Evolutionary conservation across 2,797 vertebrate species (phyloP).

Genomic region (Sebastes hubbsi): DNA sequence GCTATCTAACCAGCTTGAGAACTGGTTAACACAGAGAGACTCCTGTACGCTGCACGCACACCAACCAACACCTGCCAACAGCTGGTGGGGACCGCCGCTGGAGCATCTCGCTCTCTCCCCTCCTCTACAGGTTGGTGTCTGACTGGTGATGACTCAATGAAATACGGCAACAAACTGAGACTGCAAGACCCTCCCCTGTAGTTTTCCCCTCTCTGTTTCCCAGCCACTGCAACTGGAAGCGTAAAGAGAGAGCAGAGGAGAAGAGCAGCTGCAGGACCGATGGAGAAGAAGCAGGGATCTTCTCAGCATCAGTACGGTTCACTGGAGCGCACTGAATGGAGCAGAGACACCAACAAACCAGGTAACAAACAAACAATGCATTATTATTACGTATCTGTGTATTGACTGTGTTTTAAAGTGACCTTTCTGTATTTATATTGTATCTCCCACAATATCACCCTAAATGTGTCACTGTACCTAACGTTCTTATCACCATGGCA

Average conservation of each 20-base stretch:
- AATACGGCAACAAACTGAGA: slow-evolving; percentile 8
- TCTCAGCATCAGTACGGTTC: slow-evolving; percentile 76
- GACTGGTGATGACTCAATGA: slow-evolving; percentile 49
- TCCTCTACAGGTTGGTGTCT: slow-evolving; percentile 29
- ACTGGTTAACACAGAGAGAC: not conserved
- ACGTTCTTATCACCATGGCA: not conserved
- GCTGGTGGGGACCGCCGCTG: slow-evolving; percentile 14
- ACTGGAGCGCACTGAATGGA: slow-evolving; percentile 78
- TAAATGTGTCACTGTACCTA: not conserved
- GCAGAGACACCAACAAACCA: slow-evolving; percentile 58
- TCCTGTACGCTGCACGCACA: not conserved
- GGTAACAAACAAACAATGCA: slow-evolving; percentile 44
- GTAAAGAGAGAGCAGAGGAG: not conserved
- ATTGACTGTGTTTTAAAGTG: not conserved
- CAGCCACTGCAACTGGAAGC: slow-evolving; percentile 11
- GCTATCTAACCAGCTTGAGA: not conserved
- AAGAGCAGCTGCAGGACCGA: slow-evolving; percentile 51
- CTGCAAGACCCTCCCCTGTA: slow-evolving; percentile 29
- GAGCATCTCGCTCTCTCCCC: slow-evolving; percentile 23
- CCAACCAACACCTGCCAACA: slow-evolving; percentile 11
- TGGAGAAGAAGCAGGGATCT: slow-evolving; percentile 74
- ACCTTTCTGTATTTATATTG: not conserved
- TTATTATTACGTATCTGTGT: not conserved
- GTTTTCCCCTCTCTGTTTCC: not conserved
- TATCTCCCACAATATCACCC: not conserved